These are phyloP conservation scores for Sphaerophoria rueppellii DNA, from an alignment of 2,888 invertebrate species.

Conservation along the genomic window DNA sequence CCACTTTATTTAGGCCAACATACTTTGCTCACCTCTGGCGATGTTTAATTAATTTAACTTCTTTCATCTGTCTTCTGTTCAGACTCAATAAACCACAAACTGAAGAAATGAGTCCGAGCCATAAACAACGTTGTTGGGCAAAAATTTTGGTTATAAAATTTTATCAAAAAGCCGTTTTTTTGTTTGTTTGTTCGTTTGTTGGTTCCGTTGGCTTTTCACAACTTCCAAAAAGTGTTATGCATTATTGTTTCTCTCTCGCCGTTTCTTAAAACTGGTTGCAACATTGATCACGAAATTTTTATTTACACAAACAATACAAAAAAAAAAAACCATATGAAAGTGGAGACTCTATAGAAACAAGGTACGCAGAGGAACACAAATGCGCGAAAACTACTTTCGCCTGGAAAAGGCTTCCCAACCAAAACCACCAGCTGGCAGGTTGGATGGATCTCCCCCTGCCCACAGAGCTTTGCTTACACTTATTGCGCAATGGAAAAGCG, in stretches of 20 bases:
- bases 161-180: conserved; percentile 11
- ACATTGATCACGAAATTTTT: conserved; percentile 66
- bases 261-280: conserved; percentile 47
- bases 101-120: conserved; percentile 25
- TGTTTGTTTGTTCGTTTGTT: not conserved
- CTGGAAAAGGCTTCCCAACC: conserved; percentile 39
- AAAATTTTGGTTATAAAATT: conserved; percentile 59
- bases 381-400: conserved; percentile 69
- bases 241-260: conserved; percentile 26
- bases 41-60: conserved; percentile 8
- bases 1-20: conserved; percentile 25
- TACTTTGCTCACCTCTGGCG: conserved; percentile 35
- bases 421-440: conserved; percentile 35
- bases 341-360: conserved; percentile 12
- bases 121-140: conserved; percentile 28
- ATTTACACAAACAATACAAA: conserved; percentile 46
- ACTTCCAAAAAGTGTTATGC: conserved; percentile 63
- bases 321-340: conserved; percentile 15
- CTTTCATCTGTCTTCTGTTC: not conserved
- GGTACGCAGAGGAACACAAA: not conserved
- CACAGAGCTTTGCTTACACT: conserved; percentile 57
- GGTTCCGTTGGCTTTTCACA: conserved; percentile 57
- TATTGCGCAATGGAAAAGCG: conserved; percentile 63
- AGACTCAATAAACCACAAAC: conserved; percentile 36
- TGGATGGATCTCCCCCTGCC: conserved; percentile 16